Percentiles rank a stretch among this genome's conserved stretches.
Evolutionary conservation across 2,113 vertebrate genomes (phyloP).

Genomic region (Platichthys stellatus): DNA sequence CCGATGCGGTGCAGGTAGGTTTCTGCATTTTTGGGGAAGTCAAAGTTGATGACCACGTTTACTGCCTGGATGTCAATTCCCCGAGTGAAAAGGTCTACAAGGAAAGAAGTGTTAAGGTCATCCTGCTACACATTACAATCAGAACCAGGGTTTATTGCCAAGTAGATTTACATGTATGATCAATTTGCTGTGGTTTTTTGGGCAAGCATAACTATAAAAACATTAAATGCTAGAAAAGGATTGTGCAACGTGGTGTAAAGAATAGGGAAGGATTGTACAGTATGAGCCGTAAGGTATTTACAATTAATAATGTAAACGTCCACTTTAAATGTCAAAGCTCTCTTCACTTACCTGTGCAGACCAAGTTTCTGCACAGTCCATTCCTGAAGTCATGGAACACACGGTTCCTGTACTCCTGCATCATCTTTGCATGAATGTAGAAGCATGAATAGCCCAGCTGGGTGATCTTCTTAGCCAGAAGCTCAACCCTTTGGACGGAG

Average conservation of each 20-base stretch:
- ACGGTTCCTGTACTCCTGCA: slow-evolving; percentile 78
- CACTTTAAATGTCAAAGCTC: neutral
- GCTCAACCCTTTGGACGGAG: slow-evolving; percentile 81
- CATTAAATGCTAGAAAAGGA: neutral
- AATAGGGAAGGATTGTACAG: too few species aligned
- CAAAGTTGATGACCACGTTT: slow-evolving; percentile 83
- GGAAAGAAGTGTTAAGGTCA: slow-evolving; percentile 3
- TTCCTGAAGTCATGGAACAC: slow-evolving; percentile 79
- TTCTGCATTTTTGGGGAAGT: slow-evolving; percentile 82
- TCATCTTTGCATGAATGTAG: slow-evolving; percentile 84
- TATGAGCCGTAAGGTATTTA: too few species aligned
- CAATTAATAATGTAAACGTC: neutral
- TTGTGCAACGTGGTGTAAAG: too few species aligned
- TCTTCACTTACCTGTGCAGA: slow-evolving; percentile 76
- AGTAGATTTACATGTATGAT: too few species aligned
- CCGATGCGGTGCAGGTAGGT: slow-evolving; percentile 82
- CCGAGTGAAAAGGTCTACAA: slow-evolving; percentile 79
- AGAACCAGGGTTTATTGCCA: too few species aligned
- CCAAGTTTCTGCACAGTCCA: slow-evolving; percentile 80
- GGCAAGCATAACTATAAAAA: neutral
- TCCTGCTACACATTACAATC: neutral
- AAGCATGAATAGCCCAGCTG: slow-evolving; percentile 82
- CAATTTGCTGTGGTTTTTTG: too few species aligned
- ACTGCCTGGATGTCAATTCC: slow-evolving; percentile 83
- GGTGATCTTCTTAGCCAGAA: slow-evolving; percentile 81